Evolutionary conservation across 2,797 vertebrate genomes (phyloP).

Genomic region (Ambastaia sidthimunki): DNA sequence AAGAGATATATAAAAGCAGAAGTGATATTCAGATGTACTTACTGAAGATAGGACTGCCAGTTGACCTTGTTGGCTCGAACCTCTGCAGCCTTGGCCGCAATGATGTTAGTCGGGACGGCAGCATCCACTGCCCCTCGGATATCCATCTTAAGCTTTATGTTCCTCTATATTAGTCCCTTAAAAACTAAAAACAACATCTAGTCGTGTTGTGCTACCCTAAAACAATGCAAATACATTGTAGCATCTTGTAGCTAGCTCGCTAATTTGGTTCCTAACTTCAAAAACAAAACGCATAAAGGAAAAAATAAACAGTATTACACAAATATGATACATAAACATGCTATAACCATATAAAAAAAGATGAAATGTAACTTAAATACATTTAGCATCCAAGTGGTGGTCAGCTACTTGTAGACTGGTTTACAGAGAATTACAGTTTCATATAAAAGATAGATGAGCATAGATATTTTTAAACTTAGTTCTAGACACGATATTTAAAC

Average conservation of each 20-base stretch:
- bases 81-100: conserved; percentile 97
- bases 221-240: not conserved
- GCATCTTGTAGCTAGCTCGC: not conserved
- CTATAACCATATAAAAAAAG: too few species aligned
- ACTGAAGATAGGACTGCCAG: conserved; percentile 99
- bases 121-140: conserved; percentile 96
- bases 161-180: conserved; percentile 2
- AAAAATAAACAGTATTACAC: too few species aligned
- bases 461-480: too few species aligned
- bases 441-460: too few species aligned
- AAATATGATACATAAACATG: not conserved
- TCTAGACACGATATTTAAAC: too few species aligned
- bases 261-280: not conserved
- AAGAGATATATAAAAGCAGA: conserved; percentile 1
- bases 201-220: not conserved
- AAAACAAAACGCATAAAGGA: not conserved
- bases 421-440: too few species aligned
- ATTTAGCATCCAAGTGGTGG: too few species aligned
- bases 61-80: conserved; percentile 97
- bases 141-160: conserved; percentile 82
- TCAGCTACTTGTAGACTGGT: too few species aligned
- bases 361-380: too few species aligned
- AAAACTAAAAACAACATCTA: conserved; percentile 36
- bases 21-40: conserved; percentile 71
- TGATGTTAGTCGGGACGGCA: conserved; percentile 97